phyloP scores from a whole-genome alignment of 2,888 invertebrate genomes.

The Macaria notata region DNA sequence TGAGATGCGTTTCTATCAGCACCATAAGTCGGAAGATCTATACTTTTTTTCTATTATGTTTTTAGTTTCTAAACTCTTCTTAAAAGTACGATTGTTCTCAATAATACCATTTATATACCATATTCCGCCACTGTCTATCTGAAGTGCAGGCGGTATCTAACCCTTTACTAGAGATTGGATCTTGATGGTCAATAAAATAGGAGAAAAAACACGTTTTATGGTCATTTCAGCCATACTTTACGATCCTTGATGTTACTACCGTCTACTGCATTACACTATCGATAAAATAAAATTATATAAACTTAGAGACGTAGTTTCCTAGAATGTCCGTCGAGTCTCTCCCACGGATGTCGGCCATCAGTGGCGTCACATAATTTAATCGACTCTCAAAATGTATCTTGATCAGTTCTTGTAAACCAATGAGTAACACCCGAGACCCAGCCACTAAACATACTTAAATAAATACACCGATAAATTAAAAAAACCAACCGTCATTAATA shows the following conservation, averaged over 20 bases:
- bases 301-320: conserved; percentile 17
- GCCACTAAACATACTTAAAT: conserved; percentile 49
- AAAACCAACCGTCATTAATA: conserved; percentile 69
- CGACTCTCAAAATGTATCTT: conserved; percentile 45
- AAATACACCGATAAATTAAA: conserved; percentile 68
- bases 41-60: no score
- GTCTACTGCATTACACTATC: conserved; percentile 20
- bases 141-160: no score
- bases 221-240: conserved; percentile 16
- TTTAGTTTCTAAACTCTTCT: no score
- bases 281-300: conserved; percentile 21
- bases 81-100: no score
- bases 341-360: conserved; percentile 30
- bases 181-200: conserved; percentile 9
- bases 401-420: conserved; percentile 48
- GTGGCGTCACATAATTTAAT: conserved; percentile 41
- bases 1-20: no score
- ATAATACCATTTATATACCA: no score
- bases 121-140: no score
- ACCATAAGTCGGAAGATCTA: no score
- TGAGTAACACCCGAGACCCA: conserved; percentile 48
- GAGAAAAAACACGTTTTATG: conserved; percentile 14
- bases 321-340: conserved; percentile 18
- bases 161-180: conserved; percentile 2
- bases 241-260: conserved; percentile 8